Percentiles rank a stretch among this genome's conserved stretches.
Evolutionary conservation across 1,140 invertebrate species (phyloP).

Genomic region (Monomorium pharaonis): DNA sequence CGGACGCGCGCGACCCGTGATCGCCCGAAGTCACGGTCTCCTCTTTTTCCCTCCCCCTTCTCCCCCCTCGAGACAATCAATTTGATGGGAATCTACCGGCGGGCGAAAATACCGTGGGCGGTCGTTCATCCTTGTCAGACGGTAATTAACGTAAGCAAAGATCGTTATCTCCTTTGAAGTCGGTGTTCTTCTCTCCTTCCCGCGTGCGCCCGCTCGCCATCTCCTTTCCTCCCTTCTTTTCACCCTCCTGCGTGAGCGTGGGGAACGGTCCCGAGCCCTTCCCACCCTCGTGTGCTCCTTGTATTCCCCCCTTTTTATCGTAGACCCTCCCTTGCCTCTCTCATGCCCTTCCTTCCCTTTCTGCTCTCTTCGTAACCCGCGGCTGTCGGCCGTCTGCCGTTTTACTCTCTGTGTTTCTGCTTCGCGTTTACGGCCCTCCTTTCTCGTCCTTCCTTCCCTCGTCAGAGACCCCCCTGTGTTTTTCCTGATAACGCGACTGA

Average conservation of each 20-base stretch:
- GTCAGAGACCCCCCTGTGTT: conserved; percentile 15
- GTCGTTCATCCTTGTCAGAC: conserved; percentile 72
- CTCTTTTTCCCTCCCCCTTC: background rate
- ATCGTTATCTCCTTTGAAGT: conserved; percentile 64
- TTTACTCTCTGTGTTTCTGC: conserved; percentile 39
- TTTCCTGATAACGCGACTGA: conserved; percentile 47
- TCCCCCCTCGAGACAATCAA: conserved; percentile 60
- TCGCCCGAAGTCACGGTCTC: conserved; percentile 46
- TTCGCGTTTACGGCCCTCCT: conserved; percentile 14
- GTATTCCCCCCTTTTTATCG: conserved; percentile 34
- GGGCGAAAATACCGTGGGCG: conserved; percentile 57
- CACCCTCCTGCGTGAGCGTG: conserved; percentile 35
- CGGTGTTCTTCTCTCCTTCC: conserved; percentile 20
- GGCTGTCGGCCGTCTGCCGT: conserved; percentile 57
- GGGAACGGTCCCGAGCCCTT: conserved; percentile 35
- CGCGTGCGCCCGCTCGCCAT: background rate
- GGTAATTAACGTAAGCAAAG: conserved; percentile 71
- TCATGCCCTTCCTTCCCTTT: background rate
- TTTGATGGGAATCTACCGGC: conserved; percentile 70
- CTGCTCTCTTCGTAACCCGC: conserved; percentile 37
- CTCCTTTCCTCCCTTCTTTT: conserved; percentile 47
- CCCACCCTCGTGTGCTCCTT: conserved; percentile 25
- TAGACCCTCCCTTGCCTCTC: background rate
- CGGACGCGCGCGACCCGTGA: conserved; percentile 56
- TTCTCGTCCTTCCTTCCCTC: background rate